phyloP scores from a whole-genome alignment of 2,797 vertebrate genomes.

The Xiphophorus birchmanni region DNA sequence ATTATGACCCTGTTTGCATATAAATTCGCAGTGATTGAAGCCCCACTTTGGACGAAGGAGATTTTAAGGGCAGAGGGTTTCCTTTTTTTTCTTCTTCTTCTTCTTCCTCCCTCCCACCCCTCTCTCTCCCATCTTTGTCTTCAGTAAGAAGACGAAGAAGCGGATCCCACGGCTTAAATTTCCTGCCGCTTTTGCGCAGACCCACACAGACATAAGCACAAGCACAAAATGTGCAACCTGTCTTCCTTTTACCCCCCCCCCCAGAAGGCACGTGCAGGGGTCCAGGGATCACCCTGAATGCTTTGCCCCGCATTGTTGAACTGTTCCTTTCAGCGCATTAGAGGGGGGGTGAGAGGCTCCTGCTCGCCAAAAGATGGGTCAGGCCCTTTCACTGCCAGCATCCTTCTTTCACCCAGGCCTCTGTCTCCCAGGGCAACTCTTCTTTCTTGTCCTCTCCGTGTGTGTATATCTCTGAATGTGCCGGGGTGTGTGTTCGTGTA shows the following conservation, averaged over 20 bases:
- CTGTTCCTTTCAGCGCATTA: slow-evolving; percentile 73
- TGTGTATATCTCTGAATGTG: slow-evolving; percentile 54
- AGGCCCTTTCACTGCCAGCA: slow-evolving; percentile 79
- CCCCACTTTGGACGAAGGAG: slow-evolving; percentile 51
- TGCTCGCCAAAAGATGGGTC: slow-evolving; percentile 80
- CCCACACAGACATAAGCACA: slow-evolving; percentile 35
- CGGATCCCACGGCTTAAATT: slow-evolving; percentile 62
- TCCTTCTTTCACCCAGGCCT: slow-evolving; percentile 81
- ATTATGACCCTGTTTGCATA: slow-evolving; percentile 66
- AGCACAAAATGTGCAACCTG: slow-evolving; percentile 42
- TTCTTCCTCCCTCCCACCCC: no score
- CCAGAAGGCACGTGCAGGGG: slow-evolving; percentile 79
- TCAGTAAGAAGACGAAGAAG: slow-evolving; percentile 22
- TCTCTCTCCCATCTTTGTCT: slow-evolving; percentile 31
- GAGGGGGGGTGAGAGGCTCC: slow-evolving; percentile 69
- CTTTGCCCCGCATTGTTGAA: slow-evolving; percentile 77
- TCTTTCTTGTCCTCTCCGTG: slow-evolving; percentile 71
- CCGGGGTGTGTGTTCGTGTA: slow-evolving; percentile 40
- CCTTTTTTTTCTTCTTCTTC: background rate
- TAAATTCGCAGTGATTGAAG: slow-evolving; percentile 48
- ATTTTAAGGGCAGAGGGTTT: slow-evolving; percentile 14
- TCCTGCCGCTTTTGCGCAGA: slow-evolving; percentile 36
- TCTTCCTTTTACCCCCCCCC: slow-evolving; percentile 38
- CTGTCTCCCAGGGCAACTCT: slow-evolving; percentile 79
- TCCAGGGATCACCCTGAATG: slow-evolving; percentile 82